A percentile compares a stretch with the other conserved stretches of the same genome.
Evolutionary conservation across 2,888 invertebrate species (phyloP).

Genomic region (Spatulosminthurus flaviceps): DNA sequence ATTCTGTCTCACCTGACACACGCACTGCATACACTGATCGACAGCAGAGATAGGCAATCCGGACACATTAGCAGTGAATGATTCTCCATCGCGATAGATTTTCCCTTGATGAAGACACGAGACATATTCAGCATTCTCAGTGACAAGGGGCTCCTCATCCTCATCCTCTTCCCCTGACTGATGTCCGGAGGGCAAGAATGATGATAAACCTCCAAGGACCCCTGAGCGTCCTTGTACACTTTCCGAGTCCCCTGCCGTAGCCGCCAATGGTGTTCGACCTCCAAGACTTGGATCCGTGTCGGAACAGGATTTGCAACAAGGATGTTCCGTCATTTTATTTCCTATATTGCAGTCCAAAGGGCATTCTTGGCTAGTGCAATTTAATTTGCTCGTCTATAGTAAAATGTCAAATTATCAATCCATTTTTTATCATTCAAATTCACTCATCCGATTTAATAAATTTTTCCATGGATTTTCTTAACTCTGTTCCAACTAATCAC

Average conservation of each 20-base stretch:
- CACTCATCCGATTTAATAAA: too few relatives aligned
- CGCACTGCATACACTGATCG: conserved; percentile 67
- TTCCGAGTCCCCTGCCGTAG: background rate
- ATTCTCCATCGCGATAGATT: conserved; percentile 66
- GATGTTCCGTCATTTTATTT: conserved; percentile 43
- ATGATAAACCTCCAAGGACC: background rate
- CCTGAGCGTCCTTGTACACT: background rate
- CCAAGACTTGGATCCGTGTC: conserved; percentile 1
- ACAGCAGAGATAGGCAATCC: conserved; percentile 64
- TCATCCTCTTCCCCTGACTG: conserved; percentile 30
- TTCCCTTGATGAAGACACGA: conserved; percentile 65
- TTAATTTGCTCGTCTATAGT: conserved; percentile 55
- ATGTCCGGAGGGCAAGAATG: background rate
- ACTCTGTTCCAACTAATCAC: too few relatives aligned
- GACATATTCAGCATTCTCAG: conserved; percentile 43
- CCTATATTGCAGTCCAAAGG: conserved; percentile 55
- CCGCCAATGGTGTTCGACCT: background rate
- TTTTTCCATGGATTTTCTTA: too few relatives aligned
- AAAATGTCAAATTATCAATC: background rate
- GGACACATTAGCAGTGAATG: conserved; percentile 66
- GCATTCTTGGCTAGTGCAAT: conserved; percentile 60
- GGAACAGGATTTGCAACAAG: conserved; percentile 59
- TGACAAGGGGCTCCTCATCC: conserved; percentile 34
- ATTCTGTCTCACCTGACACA: conserved; percentile 66
- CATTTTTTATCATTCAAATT: too few relatives aligned